Percentiles rank a stretch among this genome's conserved stretches.
These are phyloP conservation scores for Heliconius hermathena DNA, from an alignment of 1,140 invertebrate genomes.

Conservation along the genomic window DNA sequence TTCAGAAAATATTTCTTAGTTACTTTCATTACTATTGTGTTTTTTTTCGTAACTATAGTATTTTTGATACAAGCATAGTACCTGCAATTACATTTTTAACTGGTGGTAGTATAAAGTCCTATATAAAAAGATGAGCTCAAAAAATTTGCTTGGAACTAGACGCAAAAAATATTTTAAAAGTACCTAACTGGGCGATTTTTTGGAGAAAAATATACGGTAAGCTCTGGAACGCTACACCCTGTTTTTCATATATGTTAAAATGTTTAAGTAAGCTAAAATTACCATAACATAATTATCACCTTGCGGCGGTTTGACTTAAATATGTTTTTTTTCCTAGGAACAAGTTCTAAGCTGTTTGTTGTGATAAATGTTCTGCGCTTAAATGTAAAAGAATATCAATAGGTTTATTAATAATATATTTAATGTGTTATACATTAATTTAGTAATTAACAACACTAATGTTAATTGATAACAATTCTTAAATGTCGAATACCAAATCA, in stretches of 20 bases:
- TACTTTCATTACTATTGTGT: no score
- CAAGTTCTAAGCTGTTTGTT: neutral
- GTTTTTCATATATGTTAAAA: neutral
- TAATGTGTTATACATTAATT: neutral
- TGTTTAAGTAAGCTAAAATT: constrained; percentile 35
- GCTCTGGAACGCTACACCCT: neutral
- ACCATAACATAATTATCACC: constrained; percentile 38
- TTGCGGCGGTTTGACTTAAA: constrained; percentile 27
- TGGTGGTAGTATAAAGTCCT: no score
- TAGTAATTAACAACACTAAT: neutral
- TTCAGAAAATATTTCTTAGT: no score
- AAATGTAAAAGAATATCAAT: neutral
- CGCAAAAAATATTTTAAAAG: no score
- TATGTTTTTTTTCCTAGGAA: constrained; percentile 13
- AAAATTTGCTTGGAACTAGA: no score
- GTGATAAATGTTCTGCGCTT: neutral
- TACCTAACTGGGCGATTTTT: no score
- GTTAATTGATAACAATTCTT: neutral
- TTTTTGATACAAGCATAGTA: no score
- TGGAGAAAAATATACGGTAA: neutral
- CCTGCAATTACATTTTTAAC: no score
- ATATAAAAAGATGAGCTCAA: no score
- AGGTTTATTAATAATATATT: neutral
- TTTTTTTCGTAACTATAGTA: no score
- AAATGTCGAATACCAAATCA: neutral